These are phyloP conservation scores for Pachycephala philippinensis DNA, from an alignment of 2,113 vertebrate genomes.

Conservation along the genomic window DNA sequence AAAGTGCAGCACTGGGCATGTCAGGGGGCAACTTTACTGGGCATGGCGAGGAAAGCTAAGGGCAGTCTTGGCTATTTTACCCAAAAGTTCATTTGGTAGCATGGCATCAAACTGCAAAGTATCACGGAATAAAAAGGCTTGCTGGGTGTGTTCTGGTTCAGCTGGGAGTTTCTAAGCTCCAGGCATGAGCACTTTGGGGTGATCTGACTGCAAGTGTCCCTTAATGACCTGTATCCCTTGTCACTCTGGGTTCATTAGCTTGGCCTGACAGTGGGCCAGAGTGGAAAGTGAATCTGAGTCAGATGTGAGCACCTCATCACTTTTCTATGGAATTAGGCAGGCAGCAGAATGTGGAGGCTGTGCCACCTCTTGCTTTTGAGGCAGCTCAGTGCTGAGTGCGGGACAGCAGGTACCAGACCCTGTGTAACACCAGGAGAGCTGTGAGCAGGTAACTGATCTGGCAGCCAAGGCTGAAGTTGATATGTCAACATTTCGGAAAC, in stretches of 20 bases:
- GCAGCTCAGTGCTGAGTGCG: background rate
- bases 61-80: background rate
- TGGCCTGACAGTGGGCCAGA: background rate
- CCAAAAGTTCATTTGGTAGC: background rate
- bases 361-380: background rate
- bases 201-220: background rate
- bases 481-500: background rate
- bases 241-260: background rate
- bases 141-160: background rate
- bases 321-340: background rate
- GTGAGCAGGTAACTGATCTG: background rate
- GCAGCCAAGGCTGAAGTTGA: background rate
- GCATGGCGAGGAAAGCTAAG: background rate
- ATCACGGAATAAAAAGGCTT: background rate
- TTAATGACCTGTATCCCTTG: background rate
- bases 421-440: accelerated
- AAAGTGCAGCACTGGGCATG: background rate
- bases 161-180: background rate
- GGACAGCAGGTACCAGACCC: background rate
- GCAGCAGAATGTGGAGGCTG: background rate
- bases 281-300: background rate
- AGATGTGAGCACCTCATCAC: background rate
- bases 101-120: background rate
- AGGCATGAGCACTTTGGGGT: background rate
- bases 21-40: background rate